Evolutionary conservation across 1,140 invertebrate genomes (phyloP).

Genomic region (Brachionus rotundiformis): DNA sequence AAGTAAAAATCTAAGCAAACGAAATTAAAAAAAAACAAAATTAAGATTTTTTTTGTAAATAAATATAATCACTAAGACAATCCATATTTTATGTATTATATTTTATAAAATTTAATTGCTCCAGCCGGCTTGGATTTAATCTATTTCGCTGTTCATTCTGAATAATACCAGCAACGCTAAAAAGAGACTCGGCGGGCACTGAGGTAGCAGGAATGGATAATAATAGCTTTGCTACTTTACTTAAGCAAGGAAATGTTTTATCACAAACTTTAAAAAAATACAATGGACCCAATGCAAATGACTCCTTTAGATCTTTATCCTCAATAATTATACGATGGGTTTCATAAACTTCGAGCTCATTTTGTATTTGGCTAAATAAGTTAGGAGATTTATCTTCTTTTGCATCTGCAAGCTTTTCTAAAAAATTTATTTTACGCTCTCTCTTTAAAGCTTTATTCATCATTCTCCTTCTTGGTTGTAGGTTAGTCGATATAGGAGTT

Average conservation of each 20-base stretch:
- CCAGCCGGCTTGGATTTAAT: not conserved
- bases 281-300: not conserved
- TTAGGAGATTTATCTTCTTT: not conserved
- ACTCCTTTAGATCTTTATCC: not conserved
- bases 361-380: not conserved
- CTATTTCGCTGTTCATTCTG: not conserved
- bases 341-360: not conserved
- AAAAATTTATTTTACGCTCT: not conserved
- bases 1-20: too few relatives aligned
- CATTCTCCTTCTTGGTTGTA: not conserved
- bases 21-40: too few relatives aligned
- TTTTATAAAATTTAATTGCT: not conserved
- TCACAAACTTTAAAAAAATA: constrained; percentile 21
- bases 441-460: not conserved
- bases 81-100: not conserved
- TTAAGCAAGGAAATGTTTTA: not conserved
- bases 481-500: not conserved
- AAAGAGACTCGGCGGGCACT: not conserved
- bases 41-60: not conserved
- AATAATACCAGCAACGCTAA: not conserved
- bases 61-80: not conserved
- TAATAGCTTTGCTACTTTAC: constrained; percentile 1
- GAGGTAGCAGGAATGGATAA: not conserved
- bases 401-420: not conserved
- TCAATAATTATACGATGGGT: not conserved